Evolutionary conservation across 2,888 invertebrate species (phyloP), one percentile per base, ranked within the genome.

Genomic region (Conomelus anceps): DNA sequence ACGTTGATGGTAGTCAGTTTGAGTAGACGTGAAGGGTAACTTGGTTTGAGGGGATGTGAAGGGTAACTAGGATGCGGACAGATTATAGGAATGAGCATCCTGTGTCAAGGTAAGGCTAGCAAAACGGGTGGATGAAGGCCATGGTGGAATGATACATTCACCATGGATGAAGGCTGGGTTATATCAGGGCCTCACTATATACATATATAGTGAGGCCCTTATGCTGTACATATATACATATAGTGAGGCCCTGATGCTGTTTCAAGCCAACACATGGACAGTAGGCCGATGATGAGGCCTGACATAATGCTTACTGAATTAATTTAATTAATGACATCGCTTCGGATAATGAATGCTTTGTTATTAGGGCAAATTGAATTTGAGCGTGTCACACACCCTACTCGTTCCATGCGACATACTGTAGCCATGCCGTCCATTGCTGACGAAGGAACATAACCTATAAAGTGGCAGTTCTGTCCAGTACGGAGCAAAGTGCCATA

Each of bases 261-360:
- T 63, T 4, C 63, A 63, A 13, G n/a, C n/a, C 63, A 13, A 63
- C 63, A 3, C n/a, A 3, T 7, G 63, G 63, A 63, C 63, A 63
- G 63, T 9, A 20, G 29, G 88, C 84, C 88, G 85, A 88, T 88
- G 26, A 88, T 85, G 26, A 63, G 88, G 26, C 13, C 86, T 87
- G 88, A 87, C 86, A 89, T 90, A 90, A 90, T 90, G 90, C 90
- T 84, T 22, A 85, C 89, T 26, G 89, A 90, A 89, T 90, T 90
- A 90, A 90, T 90, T 90, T 89, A 90, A 90, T 90, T 89, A 90
- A 90, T 90, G 89, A 89, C 88, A 34, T 63, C 88, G 89, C 90
- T 89, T 90, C 85, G 85, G 85, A 88, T 90, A 90, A 90, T 90
- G 90, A 90, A 90, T 88, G 90, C 88, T 85, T 29, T 85, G 90